Evolutionary conservation across 2,888 invertebrate genomes (phyloP).

Genomic region (Brachyptera putata): DNA sequence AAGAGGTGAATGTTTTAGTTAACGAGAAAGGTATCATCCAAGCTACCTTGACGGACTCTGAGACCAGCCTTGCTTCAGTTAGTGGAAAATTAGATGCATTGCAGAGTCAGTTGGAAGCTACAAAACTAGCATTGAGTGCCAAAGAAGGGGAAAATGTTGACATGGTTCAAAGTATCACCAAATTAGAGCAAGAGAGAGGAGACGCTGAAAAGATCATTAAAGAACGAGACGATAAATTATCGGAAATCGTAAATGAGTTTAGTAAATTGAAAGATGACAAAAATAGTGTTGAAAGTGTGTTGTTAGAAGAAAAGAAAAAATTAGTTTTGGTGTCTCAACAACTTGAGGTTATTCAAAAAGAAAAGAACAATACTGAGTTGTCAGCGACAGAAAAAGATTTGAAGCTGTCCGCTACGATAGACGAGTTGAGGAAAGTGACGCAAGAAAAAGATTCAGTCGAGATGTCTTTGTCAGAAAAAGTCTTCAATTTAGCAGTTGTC

Average conservation of each 20-base stretch:
- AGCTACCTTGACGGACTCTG: conserved; percentile 39
- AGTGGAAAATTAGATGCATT: conserved; percentile 44
- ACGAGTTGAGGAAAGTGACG: conserved; percentile 21
- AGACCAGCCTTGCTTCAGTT: conserved; percentile 46
- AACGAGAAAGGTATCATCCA: conserved; percentile 29
- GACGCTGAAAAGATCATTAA: conserved; percentile 35
- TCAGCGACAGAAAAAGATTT: conserved; percentile 13
- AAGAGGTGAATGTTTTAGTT: conserved; percentile 37
- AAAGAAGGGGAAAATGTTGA: conserved; percentile 50
- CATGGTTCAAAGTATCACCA: conserved; percentile 46
- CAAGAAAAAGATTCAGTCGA: conserved; percentile 24
- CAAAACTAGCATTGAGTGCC: conserved; percentile 41
- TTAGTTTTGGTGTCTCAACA: conserved; percentile 46
- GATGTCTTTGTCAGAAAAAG: not conserved
- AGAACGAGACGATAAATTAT: conserved; percentile 36
- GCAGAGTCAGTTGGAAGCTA: conserved; percentile 26
- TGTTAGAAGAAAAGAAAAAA: conserved; percentile 46
- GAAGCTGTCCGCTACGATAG: conserved; percentile 23
- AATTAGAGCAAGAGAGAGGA: conserved; percentile 41
- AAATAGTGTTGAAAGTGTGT: conserved; percentile 49
- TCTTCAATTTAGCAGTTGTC: not conserved
- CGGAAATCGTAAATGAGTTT: conserved; percentile 37
- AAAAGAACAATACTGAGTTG: conserved; percentile 16
- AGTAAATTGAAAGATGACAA: conserved; percentile 42
- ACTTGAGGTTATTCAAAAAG: conserved; percentile 41